phyloP scores from a whole-genome alignment of 2,797 vertebrate species.

The Alauda arvensis region DNA sequence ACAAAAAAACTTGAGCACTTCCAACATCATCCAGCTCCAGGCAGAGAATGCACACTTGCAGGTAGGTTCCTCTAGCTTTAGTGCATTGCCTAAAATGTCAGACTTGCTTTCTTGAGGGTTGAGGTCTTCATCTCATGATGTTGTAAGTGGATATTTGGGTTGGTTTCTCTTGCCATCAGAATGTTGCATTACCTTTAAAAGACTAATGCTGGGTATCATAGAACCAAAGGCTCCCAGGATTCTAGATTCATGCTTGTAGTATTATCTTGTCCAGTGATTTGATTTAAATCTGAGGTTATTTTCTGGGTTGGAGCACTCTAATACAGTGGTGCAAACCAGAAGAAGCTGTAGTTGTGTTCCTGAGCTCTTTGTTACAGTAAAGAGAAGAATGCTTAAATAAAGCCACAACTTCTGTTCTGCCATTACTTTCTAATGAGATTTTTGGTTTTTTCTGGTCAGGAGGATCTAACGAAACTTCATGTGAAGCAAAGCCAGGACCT shows the following conservation, averaged over 20 bases:
- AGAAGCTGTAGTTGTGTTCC: neutral
- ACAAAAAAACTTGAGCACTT: conserved; percentile 62
- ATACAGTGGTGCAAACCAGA: neutral
- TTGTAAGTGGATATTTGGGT: neutral
- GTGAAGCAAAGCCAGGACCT: neutral
- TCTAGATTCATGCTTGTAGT: neutral
- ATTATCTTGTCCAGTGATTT: neutral
- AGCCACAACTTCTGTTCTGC: neutral
- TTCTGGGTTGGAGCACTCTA: neutral
- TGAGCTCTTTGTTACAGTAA: neutral
- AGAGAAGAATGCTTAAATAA: neutral
- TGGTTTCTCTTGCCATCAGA: neutral
- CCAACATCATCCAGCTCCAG: conserved; percentile 54
- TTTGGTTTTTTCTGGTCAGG: conserved; percentile 16
- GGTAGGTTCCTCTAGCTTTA: conserved; percentile 37
- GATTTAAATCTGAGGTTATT: neutral
- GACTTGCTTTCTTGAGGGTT: neutral
- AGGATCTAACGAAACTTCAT: conserved; percentile 23
- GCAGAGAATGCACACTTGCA: conserved; percentile 71
- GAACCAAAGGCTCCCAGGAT: fast-evolving
- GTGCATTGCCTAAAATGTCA: neutral
- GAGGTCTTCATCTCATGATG: neutral
- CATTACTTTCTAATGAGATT: neutral
- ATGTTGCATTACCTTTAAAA: neutral
- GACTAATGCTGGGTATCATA: neutral